Evolutionary conservation across 2,797 vertebrate species (phyloP).

Genomic region (Melanotaenia pygmaea): DNA sequence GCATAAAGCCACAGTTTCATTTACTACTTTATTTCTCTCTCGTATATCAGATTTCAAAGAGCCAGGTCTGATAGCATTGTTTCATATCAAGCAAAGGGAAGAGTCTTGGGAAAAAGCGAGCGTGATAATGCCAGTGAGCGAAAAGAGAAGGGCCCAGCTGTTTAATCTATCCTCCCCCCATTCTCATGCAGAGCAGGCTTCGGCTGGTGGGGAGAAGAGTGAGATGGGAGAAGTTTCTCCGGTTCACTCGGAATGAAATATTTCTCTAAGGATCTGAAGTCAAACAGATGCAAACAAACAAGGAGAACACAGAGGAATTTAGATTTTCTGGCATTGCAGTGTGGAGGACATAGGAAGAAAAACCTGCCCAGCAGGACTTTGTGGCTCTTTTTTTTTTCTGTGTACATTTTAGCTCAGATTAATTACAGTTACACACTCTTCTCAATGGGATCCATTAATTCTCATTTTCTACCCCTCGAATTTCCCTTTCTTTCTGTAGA

Average conservation of each 20-base stretch:
- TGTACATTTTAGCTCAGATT: neutral
- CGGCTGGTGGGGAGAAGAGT: conserved; percentile 27
- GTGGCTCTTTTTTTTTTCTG: conserved; percentile 4
- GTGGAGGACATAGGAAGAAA: conserved; percentile 16
- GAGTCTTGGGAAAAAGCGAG: conserved; percentile 42
- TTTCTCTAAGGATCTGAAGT: conserved; percentile 57
- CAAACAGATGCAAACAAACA: conserved; percentile 64
- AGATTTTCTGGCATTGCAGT: conserved; percentile 20
- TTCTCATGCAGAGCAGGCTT: conserved; percentile 71
- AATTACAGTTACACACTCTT: conserved; percentile 8
- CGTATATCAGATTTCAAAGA: conserved; percentile 45
- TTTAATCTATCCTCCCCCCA: conserved; percentile 58
- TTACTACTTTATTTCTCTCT: conserved; percentile 36
- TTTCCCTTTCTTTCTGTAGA: conserved; percentile 1
- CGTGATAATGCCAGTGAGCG: conserved; percentile 40
- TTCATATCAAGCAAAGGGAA: conserved; percentile 41
- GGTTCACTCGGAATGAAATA: conserved; percentile 62
- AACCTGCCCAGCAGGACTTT: conserved; percentile 24
- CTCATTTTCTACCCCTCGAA: neutral
- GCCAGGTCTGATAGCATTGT: conserved; percentile 45
- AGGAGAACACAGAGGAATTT: conserved; percentile 43
- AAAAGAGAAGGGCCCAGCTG: conserved; percentile 63
- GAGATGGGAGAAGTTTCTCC: conserved; percentile 30
- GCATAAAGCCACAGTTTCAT: conserved; percentile 10
- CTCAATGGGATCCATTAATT: neutral